These are phyloP conservation scores for Megalurothrips usitatus DNA, from an alignment of 2,888 invertebrate genomes.

Conservation along the genomic window DNA sequence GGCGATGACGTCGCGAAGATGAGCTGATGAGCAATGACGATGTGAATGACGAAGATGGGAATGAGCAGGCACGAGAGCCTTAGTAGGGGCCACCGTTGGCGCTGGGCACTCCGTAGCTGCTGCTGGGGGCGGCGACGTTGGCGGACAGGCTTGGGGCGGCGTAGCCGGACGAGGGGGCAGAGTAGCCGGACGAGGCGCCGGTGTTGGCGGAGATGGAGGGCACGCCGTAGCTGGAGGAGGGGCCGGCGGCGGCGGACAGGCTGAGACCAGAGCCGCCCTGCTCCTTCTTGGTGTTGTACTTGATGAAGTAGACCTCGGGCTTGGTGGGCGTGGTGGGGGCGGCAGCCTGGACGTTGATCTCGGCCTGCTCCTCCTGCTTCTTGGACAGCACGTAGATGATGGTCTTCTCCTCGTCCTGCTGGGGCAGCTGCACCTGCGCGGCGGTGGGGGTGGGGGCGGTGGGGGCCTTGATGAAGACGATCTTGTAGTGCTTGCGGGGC, in stretches of 20 bases:
- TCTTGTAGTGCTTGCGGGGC: slow-evolving; percentile 41
- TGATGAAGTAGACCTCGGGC: slow-evolving; percentile 32
- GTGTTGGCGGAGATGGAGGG: slow-evolving; percentile 23
- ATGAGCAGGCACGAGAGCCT: background rate
- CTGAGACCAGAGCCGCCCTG: slow-evolving; percentile 42
- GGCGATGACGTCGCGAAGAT: background rate
- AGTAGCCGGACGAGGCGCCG: background rate
- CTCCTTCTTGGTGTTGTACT: slow-evolving; percentile 29
- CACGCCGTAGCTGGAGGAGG: slow-evolving; percentile 3
- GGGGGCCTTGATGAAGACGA: slow-evolving; percentile 41
- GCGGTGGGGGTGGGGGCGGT: slow-evolving; percentile 33
- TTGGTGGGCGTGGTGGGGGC: slow-evolving; percentile 29
- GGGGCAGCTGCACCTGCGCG: slow-evolving; percentile 36
- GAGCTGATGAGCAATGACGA: background rate
- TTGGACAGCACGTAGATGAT: slow-evolving; percentile 37
- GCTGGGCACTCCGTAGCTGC: slow-evolving; percentile 35
- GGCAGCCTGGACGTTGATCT: slow-evolving; percentile 20
- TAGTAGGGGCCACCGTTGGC: slow-evolving; percentile 35
- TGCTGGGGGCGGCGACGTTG: background rate
- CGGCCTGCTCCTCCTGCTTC: slow-evolving; percentile 31
- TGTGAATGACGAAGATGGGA: background rate
- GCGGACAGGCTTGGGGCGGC: background rate
- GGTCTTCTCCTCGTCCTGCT: slow-evolving; percentile 36
- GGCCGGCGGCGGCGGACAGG: slow-evolving; percentile 20
- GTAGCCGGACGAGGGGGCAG: background rate